phyloP scores from a whole-genome alignment of 2,888 invertebrate species.

The Synanthedon andrenaeformis region DNA sequence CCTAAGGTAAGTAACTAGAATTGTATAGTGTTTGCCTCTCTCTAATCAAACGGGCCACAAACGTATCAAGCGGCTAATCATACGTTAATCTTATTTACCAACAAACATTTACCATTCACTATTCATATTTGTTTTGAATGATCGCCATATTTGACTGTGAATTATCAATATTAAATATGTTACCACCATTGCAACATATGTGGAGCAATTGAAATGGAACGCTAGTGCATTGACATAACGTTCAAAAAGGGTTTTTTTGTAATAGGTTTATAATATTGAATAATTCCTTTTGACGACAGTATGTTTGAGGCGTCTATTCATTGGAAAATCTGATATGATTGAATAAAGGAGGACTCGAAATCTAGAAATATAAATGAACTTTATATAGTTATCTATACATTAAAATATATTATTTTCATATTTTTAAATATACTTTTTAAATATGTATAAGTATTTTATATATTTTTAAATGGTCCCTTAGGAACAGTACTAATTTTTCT shows the following conservation, averaged over 20 bases:
- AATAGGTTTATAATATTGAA: neutral
- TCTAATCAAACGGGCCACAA: too few relatives aligned
- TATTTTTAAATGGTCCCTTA: too few relatives aligned
- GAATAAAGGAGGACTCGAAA: too few relatives aligned
- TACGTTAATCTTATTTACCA: neutral
- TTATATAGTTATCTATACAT: too few relatives aligned
- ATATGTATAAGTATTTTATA: too few relatives aligned
- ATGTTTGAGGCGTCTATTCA: neutral
- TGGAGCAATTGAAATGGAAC: neutral
- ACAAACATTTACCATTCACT: slow-evolving; percentile 4
- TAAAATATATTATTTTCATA: too few relatives aligned
- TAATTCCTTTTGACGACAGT: neutral
- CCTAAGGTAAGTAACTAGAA: too few relatives aligned
- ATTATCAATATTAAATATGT: slow-evolving; percentile 12
- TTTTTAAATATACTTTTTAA: too few relatives aligned
- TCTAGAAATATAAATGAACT: too few relatives aligned
- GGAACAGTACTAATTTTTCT: too few relatives aligned
- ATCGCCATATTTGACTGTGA: slow-evolving; percentile 16
- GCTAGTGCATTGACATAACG: neutral
- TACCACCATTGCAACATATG: slow-evolving; percentile 2
- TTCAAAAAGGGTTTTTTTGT: neutral
- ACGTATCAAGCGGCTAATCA: too few relatives aligned
- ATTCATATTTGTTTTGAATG: slow-evolving; percentile 16
- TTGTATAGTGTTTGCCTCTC: too few relatives aligned
- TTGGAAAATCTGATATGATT: neutral